These are phyloP conservation scores for Eupleurogrammus muticus DNA, from an alignment of 2,797 vertebrate species.

Conservation along the genomic window DNA sequence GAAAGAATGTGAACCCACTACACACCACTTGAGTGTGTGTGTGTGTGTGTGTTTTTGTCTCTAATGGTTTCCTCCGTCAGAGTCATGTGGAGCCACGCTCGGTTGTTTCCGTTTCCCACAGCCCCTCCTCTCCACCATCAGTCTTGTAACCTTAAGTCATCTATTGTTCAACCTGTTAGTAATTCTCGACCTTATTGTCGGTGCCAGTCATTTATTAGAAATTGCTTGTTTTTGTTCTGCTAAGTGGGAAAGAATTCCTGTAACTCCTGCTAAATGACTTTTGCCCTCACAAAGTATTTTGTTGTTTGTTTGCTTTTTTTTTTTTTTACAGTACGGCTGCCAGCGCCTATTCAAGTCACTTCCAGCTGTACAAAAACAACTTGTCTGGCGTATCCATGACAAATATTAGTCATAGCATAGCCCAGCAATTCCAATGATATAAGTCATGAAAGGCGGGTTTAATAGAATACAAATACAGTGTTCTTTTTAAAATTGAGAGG, in stretches of 20 bases:
- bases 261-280: conserved; percentile 43
- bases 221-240: conserved; percentile 61
- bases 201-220: conserved; percentile 50
- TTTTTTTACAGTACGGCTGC: conserved; percentile 12
- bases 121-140: conserved; percentile 31
- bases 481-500: background rate
- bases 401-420: background rate
- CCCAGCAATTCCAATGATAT: background rate
- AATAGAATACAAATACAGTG: background rate
- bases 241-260: conserved; percentile 63
- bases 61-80: conserved; percentile 41
- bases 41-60: conserved; percentile 22
- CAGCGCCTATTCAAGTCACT: conserved; percentile 28
- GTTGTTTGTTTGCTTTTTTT: conserved; percentile 42
- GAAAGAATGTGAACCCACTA: conserved; percentile 56
- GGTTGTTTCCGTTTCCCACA: conserved; percentile 64
- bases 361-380: conserved; percentile 51
- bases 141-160: conserved; percentile 52
- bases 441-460: background rate
- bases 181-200: conserved; percentile 57
- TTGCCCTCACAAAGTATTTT: conserved; percentile 39
- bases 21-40: conserved; percentile 18
- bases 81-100: conserved; percentile 24
- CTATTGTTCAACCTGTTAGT: conserved; percentile 70
- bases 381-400: conserved; percentile 6